Percentiles rank a stretch among this genome's conserved stretches.
Conservation (phyloP, 2,888 invertebrate genomes). For the Trissoscelio sp. region DNA sequence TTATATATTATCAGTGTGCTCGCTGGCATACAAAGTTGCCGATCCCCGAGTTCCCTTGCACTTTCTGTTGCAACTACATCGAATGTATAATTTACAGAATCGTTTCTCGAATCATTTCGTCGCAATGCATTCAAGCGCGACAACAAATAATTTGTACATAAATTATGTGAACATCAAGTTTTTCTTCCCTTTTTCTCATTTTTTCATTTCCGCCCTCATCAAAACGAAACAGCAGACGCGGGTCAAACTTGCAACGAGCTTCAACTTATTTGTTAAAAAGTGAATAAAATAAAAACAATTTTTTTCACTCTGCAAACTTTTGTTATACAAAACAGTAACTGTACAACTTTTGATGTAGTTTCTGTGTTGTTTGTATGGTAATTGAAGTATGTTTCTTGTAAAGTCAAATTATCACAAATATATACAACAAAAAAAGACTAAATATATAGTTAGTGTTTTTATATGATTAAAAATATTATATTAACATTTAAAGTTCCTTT, state of each 20-base stretch:
- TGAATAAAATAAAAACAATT: neutral
- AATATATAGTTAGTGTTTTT: too few species aligned
- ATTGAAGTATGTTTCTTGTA: neutral
- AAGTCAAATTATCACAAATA: too few species aligned
- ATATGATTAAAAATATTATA: too few species aligned
- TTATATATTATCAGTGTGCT: constrained; percentile 46
- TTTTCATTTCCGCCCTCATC: neutral
- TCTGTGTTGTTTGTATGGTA: neutral
- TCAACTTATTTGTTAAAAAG: neutral
- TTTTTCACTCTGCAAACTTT: neutral
- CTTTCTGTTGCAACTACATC: constrained; percentile 3
- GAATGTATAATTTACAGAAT: constrained; percentile 26
- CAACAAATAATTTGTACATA: constrained; percentile 12
- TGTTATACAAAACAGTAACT: neutral
- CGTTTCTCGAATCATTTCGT: neutral
- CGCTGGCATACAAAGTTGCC: constrained; percentile 47
- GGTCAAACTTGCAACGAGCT: neutral
- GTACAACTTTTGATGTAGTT: neutral
- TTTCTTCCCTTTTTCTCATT: too few species aligned
- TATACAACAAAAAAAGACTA: too few species aligned
- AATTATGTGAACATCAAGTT: neutral
- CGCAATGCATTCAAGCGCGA: neutral
- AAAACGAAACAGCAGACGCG: neutral
- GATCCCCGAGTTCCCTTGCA: constrained; percentile 13
- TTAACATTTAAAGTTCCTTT: too few species aligned